phyloP scores from a whole-genome alignment of 2,797 vertebrate genomes.

The Sebastes miniatus region DNA sequence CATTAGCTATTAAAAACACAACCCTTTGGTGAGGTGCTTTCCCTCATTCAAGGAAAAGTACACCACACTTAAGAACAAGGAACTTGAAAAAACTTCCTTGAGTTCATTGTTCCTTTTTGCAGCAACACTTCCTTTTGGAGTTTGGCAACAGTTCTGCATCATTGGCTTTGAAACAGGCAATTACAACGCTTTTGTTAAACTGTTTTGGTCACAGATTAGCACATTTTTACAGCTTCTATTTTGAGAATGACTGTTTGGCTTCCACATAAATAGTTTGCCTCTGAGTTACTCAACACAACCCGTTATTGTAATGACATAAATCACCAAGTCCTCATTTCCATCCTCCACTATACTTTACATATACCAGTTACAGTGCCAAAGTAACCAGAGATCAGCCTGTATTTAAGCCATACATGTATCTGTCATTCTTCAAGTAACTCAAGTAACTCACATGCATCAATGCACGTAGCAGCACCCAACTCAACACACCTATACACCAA shows the following conservation, averaged over 20 bases:
- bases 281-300: background rate
- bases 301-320: background rate
- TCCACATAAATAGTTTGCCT: background rate
- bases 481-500: background rate
- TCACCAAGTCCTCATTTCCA: background rate
- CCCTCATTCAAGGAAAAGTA: background rate
- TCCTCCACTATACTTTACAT: slow-evolving; percentile 11
- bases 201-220: background rate
- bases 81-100: background rate
- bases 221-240: background rate
- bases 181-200: background rate
- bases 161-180: background rate
- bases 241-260: background rate
- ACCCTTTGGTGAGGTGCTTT: background rate
- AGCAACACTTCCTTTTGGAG: background rate
- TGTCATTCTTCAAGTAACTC: background rate
- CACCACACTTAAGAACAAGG: background rate
- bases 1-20: background rate
- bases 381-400: slow-evolving; percentile 14
- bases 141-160: background rate
- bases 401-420: background rate
- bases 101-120: background rate
- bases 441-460: background rate
- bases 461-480: background rate
- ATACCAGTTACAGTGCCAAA: background rate